phyloP scores from a whole-genome alignment of 2,888 invertebrate species.

The Drosophila meridionalis region DNA sequence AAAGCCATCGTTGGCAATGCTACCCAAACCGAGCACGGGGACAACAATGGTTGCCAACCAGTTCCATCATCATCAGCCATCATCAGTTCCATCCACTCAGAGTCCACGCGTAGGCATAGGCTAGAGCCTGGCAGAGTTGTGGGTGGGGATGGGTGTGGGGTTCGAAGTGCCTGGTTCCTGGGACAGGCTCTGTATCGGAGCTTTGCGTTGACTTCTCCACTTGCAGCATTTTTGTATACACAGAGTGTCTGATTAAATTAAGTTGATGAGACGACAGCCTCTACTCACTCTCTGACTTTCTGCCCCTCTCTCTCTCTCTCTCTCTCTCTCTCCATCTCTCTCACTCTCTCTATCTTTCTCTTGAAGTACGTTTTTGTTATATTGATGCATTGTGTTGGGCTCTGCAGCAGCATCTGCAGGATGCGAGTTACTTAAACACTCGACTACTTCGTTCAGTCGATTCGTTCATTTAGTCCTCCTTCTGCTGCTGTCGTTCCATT shows the following conservation, averaged over 20 bases:
- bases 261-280: slow-evolving; percentile 72
- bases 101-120: slow-evolving; percentile 65
- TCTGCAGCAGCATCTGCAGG: slow-evolving; percentile 25
- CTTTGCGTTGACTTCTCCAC: slow-evolving; percentile 38
- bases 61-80: slow-evolving; percentile 12
- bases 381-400: slow-evolving; percentile 73
- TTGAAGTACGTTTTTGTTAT: slow-evolving; percentile 77
- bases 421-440: slow-evolving; percentile 73
- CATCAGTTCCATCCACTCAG: slow-evolving; percentile 23
- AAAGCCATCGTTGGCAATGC: slow-evolving; percentile 35
- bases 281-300: slow-evolving; percentile 4
- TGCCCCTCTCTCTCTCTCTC: background rate
- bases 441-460: slow-evolving; percentile 62
- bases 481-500: slow-evolving; percentile 56
- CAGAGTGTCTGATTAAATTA: slow-evolving; percentile 82
- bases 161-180: background rate
- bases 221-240: slow-evolving; percentile 76
- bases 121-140: slow-evolving; percentile 31
- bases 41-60: slow-evolving; percentile 60
- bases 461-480: slow-evolving; percentile 69
- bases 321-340: background rate
- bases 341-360: background rate
- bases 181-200: background rate
- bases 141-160: background rate
- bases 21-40: slow-evolving; percentile 45